Base-by-base conservation (phyloP, 2,888 invertebrate genomes). In the Agriotes lineatus region DNA sequence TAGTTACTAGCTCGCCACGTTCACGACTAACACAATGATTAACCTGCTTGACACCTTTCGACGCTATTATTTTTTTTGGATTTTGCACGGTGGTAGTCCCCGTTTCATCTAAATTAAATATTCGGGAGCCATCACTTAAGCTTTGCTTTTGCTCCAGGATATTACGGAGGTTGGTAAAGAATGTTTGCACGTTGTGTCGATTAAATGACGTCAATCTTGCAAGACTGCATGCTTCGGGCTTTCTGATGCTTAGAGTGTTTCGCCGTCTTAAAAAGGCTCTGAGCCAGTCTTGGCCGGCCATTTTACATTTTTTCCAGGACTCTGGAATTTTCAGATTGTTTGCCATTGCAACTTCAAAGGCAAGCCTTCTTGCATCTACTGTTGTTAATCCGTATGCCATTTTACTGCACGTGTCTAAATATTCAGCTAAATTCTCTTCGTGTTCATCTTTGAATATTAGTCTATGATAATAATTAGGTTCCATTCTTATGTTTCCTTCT, bases 1-100 rank as follows among this genome's bases (percentile, higher is more conserved):
- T n/a, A n/a, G n/a, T n/a, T n/a, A n/a, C n/a, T n/a, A 80, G 70
- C 14, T 74, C 73, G 64, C 81, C 80, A 67, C 79, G 74, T 74
- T 82, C 82, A 3, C 75, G 81, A 64, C 80, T 81, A 74, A 12
- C 78, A 0, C 72, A 71, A 66, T 77, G 74, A 57, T 72, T 68
- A n/a, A 80, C 61, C 72, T 80, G 78, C 62, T 75, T 74, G 20
- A 57, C 59, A 14, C 73, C 76, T 65, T 72, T 75, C 48, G 56
- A 12, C 12, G 75, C 75, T 6, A 77, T 60, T 56, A 78, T 69
- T 60, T 72, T 76, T 30, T 67, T 54, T n/a, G 71, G 73, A 62
- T 56, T 30, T 61, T 58, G 61, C n/a, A n/a, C 52, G n/a, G n/a
- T n/a, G n/a, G n/a, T n/a, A n/a, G n/a, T n/a, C n/a, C n/a, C n/a